Conservation (phyloP, 2,797 vertebrate species). For the Enteromius unitaeniatus region DNA sequence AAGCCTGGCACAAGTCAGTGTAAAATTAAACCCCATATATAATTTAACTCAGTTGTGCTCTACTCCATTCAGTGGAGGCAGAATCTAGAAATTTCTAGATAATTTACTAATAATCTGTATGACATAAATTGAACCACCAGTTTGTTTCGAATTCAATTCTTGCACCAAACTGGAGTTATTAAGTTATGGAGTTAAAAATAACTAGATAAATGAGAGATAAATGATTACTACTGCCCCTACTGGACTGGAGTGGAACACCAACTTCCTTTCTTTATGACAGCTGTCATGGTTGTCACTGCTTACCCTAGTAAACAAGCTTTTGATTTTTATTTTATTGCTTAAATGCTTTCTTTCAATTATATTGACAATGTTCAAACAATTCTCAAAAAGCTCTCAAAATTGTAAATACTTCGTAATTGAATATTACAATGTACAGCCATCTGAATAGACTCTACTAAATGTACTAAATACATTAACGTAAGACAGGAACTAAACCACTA, state of each 20-base stretch:
- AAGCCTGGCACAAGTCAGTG: slow-evolving; percentile 98
- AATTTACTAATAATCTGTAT: background rate
- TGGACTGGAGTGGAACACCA: slow-evolving; percentile 63
- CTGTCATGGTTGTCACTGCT: slow-evolving; percentile 64
- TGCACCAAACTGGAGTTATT: background rate
- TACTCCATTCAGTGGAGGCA: slow-evolving; percentile 44
- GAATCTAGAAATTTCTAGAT: background rate
- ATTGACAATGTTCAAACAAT: slow-evolving; percentile 34
- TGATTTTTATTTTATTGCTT: slow-evolving; percentile 17
- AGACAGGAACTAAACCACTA: background rate
- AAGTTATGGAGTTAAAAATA: too few species aligned
- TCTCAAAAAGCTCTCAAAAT: slow-evolving; percentile 15
- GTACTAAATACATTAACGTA: background rate
- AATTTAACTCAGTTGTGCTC: slow-evolving; percentile 31
- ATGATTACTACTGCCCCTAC: slow-evolving; percentile 45
- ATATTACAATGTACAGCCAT: background rate
- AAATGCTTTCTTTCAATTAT: slow-evolving; percentile 10
- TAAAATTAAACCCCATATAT: slow-evolving; percentile 66
- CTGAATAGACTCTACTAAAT: background rate
- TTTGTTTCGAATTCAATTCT: background rate
- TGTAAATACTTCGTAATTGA: background rate
- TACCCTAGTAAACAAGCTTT: slow-evolving; percentile 62
- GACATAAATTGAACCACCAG: background rate
- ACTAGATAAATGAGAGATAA: background rate
- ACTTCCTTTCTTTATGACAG: slow-evolving; percentile 67